Evolutionary conservation across 1,140 invertebrate genomes (phyloP), one percentile per base, ranked within the genome.

Genomic region (Drosophila takahashii): DNA sequence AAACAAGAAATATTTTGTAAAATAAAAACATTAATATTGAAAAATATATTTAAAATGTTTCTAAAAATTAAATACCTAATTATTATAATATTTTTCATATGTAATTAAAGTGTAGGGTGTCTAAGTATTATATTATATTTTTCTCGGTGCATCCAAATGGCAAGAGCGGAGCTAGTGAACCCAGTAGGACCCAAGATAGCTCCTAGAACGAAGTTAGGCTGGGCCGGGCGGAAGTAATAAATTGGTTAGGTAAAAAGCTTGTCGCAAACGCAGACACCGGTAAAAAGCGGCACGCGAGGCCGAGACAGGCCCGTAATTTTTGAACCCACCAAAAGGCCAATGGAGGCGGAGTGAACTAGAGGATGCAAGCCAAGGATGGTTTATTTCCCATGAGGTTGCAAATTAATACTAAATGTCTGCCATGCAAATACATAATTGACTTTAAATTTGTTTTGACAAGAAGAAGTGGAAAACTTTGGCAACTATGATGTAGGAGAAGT

Each of bases 201-300:
- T 42, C 47, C 32, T 42, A 48, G 64, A 50, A 70, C 62, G 64
- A 60, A 45, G 42, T 16, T 56, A 47, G 29, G 29, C 44, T 67
- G 50, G 45, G 42, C 44, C 50, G 53, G 47, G 72, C 84, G 83
- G 83, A 89, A 87, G 84, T 71, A 89, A 87, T 87, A 87, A 87
- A 87, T 87, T 87, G 84, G 83, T 89, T 89, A 79, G 79, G 79
- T 81, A 83, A 87, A 87, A 87, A 87, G 83, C 84, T 87, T 79
- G 84, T 89, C 71, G 74, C 70, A 79, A 77, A 89, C 76, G 76
- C 66, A 86, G 81, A 87, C 84, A 77, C 79, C 77, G 74, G 65
- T 60, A 72, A 72, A 87, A 87, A 78, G 44, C 60, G 59, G 52
- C 83, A 81, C 83, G 69, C 81, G 67, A 70, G 41, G 44, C 54